phyloP scores from a whole-genome alignment of 1,140 invertebrate genomes.

The Coenobita brevimanus region DNA sequence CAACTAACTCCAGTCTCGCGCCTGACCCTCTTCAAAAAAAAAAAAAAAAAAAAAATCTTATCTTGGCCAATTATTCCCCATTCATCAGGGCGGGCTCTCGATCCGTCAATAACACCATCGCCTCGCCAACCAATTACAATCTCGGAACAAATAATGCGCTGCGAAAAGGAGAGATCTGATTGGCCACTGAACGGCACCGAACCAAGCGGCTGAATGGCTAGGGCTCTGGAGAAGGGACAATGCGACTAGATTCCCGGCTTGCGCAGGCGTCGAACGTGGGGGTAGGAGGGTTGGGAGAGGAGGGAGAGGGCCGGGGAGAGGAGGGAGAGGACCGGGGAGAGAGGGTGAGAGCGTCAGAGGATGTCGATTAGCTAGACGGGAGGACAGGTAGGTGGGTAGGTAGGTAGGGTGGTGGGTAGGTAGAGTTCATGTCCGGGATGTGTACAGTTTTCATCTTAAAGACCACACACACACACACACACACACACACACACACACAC shows the following conservation, averaged over 20 bases:
- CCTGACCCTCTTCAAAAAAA: too few species aligned
- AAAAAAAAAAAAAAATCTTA: too few species aligned
- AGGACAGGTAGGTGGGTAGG: too few species aligned
- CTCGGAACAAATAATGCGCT: constrained; percentile 53
- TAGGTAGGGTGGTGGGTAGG: too few species aligned
- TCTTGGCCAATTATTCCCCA: constrained; percentile 45
- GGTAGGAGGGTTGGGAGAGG: too few species aligned
- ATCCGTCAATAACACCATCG: constrained; percentile 49
- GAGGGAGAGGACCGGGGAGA: too few species aligned
- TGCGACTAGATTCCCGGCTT: constrained; percentile 26
- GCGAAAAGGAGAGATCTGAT: constrained; percentile 65
- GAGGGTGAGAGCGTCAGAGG: constrained; percentile 42
- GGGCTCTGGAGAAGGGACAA: constrained; percentile 28
- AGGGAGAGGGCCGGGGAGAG: too few species aligned
- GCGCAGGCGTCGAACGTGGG: constrained; percentile 14
- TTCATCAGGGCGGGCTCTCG: constrained; percentile 46
- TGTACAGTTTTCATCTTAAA: not conserved
- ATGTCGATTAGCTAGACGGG: constrained; percentile 54
- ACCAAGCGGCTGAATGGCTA: constrained; percentile 60
- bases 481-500: constrained; percentile 19
- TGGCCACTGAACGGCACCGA: constrained; percentile 60
- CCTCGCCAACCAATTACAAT: constrained; percentile 51
- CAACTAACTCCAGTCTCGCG: too few species aligned
- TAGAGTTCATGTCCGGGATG: constrained; percentile 49
- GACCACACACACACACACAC: constrained; percentile 6